phyloP scores from a whole-genome alignment of 2,888 invertebrate species.

The Physocephala rufipes region DNA sequence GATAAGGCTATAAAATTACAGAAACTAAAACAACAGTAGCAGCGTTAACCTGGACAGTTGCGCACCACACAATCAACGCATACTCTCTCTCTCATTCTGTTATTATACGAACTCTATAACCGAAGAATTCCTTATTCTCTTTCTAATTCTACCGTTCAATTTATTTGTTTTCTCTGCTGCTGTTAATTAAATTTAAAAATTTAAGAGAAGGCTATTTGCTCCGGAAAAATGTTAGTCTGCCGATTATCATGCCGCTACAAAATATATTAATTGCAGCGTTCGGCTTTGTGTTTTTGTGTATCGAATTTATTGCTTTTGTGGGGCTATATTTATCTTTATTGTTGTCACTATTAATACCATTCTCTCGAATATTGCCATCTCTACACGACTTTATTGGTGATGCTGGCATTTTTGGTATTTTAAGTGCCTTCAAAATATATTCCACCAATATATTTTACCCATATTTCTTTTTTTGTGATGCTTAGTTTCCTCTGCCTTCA shows the following conservation, averaged over 20 bases:
- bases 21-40: background rate
- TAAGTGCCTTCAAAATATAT: too few relatives aligned
- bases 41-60: slow-evolving; percentile 27
- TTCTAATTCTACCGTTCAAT: too few relatives aligned
- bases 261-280: too few relatives aligned
- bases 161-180: background rate
- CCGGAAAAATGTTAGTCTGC: too few relatives aligned
- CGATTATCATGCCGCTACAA: too few relatives aligned
- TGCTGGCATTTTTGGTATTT: background rate
- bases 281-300: too few relatives aligned
- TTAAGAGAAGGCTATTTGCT: background rate
- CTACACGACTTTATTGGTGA: too few relatives aligned
- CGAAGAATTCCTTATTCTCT: background rate
- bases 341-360: too few relatives aligned
- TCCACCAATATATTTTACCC: too few relatives aligned
- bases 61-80: slow-evolving; percentile 5
- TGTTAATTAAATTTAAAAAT: background rate
- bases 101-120: background rate
- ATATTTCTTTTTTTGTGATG: slow-evolving; percentile 1
- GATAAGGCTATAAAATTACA: background rate
- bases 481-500: background rate
- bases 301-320: background rate
- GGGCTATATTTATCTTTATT: slow-evolving; percentile 4
- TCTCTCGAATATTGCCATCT: too few relatives aligned
- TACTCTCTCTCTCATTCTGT: background rate